Evolutionary conservation across 2,888 invertebrate genomes (phyloP).

Genomic region (Chrysomela aeneicollis): DNA sequence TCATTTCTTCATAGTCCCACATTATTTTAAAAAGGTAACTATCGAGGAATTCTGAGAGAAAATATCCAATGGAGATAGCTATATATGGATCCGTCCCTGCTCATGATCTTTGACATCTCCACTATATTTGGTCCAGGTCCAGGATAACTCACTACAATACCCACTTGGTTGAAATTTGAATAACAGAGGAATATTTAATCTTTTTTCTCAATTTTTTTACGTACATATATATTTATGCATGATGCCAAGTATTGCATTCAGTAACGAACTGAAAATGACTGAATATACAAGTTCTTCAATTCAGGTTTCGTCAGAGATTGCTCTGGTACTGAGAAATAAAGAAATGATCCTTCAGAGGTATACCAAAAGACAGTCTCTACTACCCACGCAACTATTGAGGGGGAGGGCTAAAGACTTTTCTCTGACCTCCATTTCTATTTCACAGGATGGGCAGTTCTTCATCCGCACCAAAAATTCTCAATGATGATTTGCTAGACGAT

Average conservation of each 20-base stretch:
- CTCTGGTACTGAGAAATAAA: background rate
- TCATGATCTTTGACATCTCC: background rate
- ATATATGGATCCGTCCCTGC: too few species aligned
- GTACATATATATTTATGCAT: background rate
- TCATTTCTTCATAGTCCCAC: too few species aligned
- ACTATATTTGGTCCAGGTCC: background rate
- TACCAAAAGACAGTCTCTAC: too few species aligned
- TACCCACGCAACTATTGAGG: too few species aligned
- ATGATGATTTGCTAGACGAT: conserved; percentile 70
- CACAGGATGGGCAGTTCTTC: conserved; percentile 78
- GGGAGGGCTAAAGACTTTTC: too few species aligned
- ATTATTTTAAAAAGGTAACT: too few species aligned
- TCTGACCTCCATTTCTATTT: conserved; percentile 37
- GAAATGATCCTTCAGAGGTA: background rate
- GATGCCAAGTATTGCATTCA: background rate
- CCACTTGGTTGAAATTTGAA: background rate
- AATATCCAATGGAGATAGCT: too few species aligned
- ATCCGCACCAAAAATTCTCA: conserved; percentile 71
- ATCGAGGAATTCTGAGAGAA: too few species aligned
- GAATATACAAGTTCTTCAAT: background rate
- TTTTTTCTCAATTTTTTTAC: background rate
- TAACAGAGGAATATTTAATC: conserved; percentile 4
- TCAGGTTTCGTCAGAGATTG: background rate
- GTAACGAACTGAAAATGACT: background rate
- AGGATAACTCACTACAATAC: conserved; percentile 7